These are phyloP conservation scores for Ephydatia muelleri DNA, from an alignment of 37 sponge, comb jelly and placozoan species.

Conservation along the genomic window DNA sequence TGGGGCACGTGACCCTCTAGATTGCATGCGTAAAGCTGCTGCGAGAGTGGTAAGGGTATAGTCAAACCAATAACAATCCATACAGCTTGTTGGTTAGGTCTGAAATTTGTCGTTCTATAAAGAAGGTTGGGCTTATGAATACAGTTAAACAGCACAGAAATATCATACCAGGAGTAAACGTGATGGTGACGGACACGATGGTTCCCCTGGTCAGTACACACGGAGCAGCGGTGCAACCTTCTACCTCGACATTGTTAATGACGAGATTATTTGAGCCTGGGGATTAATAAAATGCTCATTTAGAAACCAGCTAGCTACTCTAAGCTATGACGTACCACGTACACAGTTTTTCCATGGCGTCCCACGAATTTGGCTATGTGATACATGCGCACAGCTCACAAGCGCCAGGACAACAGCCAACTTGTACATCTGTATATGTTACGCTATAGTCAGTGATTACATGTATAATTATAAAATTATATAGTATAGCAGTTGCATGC, in stretches of 20 bases:
- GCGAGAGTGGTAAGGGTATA: conserved; percentile 2
- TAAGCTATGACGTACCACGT: too few species aligned
- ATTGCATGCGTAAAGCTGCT: conserved; percentile 15
- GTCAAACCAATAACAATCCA: conserved; percentile 26
- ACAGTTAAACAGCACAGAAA: neutral
- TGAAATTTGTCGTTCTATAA: neutral
- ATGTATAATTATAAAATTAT: too few species aligned
- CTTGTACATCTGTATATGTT: too few species aligned
- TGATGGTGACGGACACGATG: conserved; percentile 21
- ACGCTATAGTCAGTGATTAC: too few species aligned
- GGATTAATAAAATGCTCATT: too few species aligned
- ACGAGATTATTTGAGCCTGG: neutral
- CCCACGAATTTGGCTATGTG: too few species aligned
- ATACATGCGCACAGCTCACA: too few species aligned
- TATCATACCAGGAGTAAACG: conserved; percentile 14
- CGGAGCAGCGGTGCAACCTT: conserved; percentile 27
- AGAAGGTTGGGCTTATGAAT: too few species aligned
- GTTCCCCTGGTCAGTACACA: conserved; percentile 28
- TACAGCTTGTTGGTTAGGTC: conserved; percentile 5
- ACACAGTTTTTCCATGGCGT: too few species aligned
- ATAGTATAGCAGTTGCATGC: too few species aligned
- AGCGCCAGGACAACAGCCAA: too few species aligned
- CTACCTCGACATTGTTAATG: conserved; percentile 15
- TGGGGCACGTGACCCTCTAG: conserved; percentile 33
- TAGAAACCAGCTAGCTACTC: too few species aligned